Percentiles rank a stretch among this genome's conserved stretches.
phyloP scores from a whole-genome alignment of 2,113 vertebrate genomes.

The Sorex araneus region DNA sequence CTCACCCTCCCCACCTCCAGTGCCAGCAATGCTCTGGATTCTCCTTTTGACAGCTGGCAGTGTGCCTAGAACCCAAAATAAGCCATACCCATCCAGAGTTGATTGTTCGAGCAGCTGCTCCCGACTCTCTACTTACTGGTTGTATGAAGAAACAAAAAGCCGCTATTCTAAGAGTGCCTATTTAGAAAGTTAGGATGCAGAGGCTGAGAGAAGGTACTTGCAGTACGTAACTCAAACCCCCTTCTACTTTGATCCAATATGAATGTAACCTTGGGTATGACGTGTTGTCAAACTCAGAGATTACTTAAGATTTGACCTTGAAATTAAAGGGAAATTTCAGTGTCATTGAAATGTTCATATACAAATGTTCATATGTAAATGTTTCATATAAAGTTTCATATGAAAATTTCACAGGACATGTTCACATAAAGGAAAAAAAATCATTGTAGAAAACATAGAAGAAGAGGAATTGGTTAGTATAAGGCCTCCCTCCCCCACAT shows the following conservation, averaged over 20 bases:
- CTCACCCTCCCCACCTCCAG: too few relatives aligned
- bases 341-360: not conserved
- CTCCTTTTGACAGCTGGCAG: not conserved
- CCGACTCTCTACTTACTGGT: not conserved
- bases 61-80: not conserved
- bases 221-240: not conserved
- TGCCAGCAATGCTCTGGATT: not conserved
- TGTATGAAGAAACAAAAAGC: not conserved
- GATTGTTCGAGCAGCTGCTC: not conserved
- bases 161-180: not conserved
- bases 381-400: too few relatives aligned
- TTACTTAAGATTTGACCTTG: not conserved
- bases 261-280: slow-evolving; percentile 7
- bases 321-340: not conserved
- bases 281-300: not conserved
- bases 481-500: too few relatives aligned
- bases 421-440: not conserved
- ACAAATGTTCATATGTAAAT: too few relatives aligned
- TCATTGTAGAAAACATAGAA: not conserved
- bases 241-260: not conserved
- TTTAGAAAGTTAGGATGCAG: not conserved
- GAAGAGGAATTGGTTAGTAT: too few relatives aligned
- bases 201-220: too few relatives aligned
- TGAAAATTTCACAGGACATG: not conserved
- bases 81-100: not conserved